Percentiles rank a stretch among this genome's conserved stretches.
These are phyloP conservation scores for Capitulum mitella DNA, from an alignment of 2,888 invertebrate species.

Conservation along the genomic window DNA sequence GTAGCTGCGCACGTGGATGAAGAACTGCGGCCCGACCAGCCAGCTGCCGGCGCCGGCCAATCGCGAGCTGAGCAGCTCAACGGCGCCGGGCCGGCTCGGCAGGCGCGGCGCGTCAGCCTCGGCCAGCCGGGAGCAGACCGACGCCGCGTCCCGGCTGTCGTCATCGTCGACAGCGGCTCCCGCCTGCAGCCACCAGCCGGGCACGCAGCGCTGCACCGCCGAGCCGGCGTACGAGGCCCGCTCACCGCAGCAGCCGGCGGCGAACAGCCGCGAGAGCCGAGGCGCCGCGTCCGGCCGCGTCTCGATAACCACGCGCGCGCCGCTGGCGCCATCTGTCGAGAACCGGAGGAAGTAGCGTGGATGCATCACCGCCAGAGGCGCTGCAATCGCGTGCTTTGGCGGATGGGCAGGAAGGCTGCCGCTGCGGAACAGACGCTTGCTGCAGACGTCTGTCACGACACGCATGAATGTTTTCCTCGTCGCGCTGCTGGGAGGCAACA, in stretches of 20 bases:
- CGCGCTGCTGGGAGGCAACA: neutral
- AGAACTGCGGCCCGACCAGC: conserved; percentile 76
- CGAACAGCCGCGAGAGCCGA: conserved; percentile 72
- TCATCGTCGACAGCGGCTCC: conserved; percentile 58
- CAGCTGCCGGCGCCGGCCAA: conserved; percentile 70
- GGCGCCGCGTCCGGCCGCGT: conserved; percentile 70
- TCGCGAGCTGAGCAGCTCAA: conserved; percentile 73
- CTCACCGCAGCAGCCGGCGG: conserved; percentile 62
- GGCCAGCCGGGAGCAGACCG: neutral
- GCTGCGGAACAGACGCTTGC: neutral
- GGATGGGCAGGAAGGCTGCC: neutral
- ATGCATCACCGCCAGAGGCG: neutral
- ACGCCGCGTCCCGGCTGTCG: neutral
- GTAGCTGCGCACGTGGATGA: conserved; percentile 71
- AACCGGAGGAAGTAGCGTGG: conserved; percentile 12
- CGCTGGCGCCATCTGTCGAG: conserved; percentile 17
- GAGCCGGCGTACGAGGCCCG: conserved; percentile 70
- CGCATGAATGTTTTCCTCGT: neutral
- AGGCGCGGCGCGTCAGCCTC: conserved; percentile 45
- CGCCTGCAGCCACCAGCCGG: conserved; percentile 36
- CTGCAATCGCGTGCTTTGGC: neutral
- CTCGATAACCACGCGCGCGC: conserved; percentile 65
- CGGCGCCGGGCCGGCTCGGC: conserved; percentile 64
- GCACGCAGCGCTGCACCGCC: conserved; percentile 50
- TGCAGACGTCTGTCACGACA: neutral